Evolutionary conservation across 2,113 vertebrate species (phyloP), one percentile per base, ranked within the genome.

Genomic region (Tapirus terrestris): DNA sequence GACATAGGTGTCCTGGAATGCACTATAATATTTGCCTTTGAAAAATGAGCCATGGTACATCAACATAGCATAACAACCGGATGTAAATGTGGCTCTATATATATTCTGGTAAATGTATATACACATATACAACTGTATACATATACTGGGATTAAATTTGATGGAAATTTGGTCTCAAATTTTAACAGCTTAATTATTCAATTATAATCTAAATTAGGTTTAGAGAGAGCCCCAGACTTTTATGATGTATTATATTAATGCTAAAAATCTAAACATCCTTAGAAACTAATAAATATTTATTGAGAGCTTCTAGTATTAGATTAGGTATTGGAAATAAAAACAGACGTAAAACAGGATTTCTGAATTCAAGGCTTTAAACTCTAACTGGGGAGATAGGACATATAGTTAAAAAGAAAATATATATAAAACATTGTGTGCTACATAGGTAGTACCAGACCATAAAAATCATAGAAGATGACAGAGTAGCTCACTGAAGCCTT

Each of bases 1-100:
- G 93, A 84, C 97, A 97, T 96, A 96, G 94, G 92, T 79, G 96
- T 89, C 96, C 84, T 68, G 9, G 51, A 70, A 95, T 56, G 3
- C 17, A 60, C 67, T 96, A 31, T 87, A 70, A 96, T 95, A 77
- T 92, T 85, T 93, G 92, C 23, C 90, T 96, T 85, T 97, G 96
- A 84, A 96, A 96, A 94, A 9, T 53, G 58, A 97, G 7, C 33
- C 51, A 17, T 45, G 72, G 29, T 58, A 17, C 18, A 51, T 92
- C 67, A 89, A 70, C 53, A 89, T 0, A 90, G 51, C 65, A 36
- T 58, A 79, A 91, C 13, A 48, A 67, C 3, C 45, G 70, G 16
- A 20, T 58, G 9, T 75, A 77, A 81, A 51, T 63, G 43, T n/a
- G 61, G 39, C 20, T 82, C 21, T 83, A 39, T 29, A 25, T 92